Evolutionary conservation across 2,797 vertebrate genomes (phyloP).

Genomic region (Poecile montanus): DNA sequence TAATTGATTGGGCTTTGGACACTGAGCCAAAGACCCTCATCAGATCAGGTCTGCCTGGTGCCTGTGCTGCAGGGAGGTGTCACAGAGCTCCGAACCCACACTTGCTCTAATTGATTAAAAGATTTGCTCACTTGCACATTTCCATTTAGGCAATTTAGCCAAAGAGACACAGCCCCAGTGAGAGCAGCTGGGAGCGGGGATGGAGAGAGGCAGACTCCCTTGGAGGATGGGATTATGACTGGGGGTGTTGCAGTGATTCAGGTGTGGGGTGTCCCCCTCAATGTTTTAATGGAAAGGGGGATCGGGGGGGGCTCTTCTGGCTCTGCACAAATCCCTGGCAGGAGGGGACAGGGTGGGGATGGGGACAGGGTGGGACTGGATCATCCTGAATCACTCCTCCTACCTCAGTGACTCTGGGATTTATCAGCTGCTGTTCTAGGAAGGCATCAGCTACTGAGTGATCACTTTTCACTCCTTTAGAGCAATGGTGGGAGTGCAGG

Average conservation of each 20-base stretch:
- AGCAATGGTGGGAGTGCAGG: neutral
- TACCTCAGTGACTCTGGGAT: neutral
- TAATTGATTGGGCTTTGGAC: slow-evolving; percentile 25
- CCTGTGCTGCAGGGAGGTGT: neutral
- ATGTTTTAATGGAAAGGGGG: neutral
- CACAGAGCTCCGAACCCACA: neutral
- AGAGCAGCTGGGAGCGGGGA: neutral
- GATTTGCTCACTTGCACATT: slow-evolving; percentile 38
- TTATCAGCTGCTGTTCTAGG: neutral
- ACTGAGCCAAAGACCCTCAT: slow-evolving; percentile 14
- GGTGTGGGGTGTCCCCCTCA: neutral
- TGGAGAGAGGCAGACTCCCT: neutral
- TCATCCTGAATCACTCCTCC: neutral
- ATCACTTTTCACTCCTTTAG: neutral
- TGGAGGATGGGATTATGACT: neutral
- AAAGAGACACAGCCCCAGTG: neutral
- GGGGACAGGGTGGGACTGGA: neutral
- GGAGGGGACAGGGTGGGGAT: no score
- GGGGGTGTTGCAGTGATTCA: neutral
- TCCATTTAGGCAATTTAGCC: slow-evolving; percentile 46
- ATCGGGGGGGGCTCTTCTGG: no score
- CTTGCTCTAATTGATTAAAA: slow-evolving; percentile 48
- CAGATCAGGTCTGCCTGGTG: slow-evolving; percentile 5
- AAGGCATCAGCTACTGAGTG: neutral
- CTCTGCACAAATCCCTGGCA: no score